Evolutionary conservation across 2,797 vertebrate genomes (phyloP), one percentile per base, ranked within the genome.

Genomic region (Emys orbicularis): DNA sequence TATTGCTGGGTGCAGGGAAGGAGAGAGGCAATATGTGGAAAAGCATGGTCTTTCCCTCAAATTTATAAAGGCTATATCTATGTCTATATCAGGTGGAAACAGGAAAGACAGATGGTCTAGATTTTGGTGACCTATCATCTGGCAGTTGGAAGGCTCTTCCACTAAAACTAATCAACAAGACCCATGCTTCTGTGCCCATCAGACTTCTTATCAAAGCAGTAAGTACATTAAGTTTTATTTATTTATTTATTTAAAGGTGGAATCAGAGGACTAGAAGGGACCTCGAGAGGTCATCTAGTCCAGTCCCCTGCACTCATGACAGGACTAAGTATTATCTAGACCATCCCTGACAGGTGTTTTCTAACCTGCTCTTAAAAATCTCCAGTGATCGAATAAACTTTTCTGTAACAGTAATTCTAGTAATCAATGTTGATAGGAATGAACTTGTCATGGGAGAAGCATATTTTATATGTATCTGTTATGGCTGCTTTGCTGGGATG

Each of bases 151-250:
- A 99, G 97, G 98, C 98, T 90, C 98, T 99, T 89, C 99, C 99
- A 2, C 97, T 99, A 49, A 99, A 99, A 97, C 65, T 99, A 61
- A 95, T 98, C 91, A 99, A 99, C 97, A 99, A 98, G 97, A 99
- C 99, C 13, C 99, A 97, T 77, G 99, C 99, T 91, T 98, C 99
- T 34, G 98, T 99, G 54, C 99, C 99, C 4, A 84, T 99, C 95
- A 98, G 99, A 79, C 98, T 99, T 83, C 98, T 99, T 89, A 99
- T 99, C 97, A 99, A 98, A 90, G 99, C 99, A 8, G 99, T 99
- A 97, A 99, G 99, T 99, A 97, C 2, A 52, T 41, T 84, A 37
- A 19, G 29, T 1, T 74, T 84, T 23, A n/a, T 49, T 49, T 49
- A 49, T 74, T 84, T 23, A n/a, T 92, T 1, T 80, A 52, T 61